Percentiles rank a stretch among this genome's conserved stretches.
These are phyloP conservation scores for Brachionus calyciflorus DNA, from an alignment of 1,140 invertebrate genomes.

Conservation along the genomic window DNA sequence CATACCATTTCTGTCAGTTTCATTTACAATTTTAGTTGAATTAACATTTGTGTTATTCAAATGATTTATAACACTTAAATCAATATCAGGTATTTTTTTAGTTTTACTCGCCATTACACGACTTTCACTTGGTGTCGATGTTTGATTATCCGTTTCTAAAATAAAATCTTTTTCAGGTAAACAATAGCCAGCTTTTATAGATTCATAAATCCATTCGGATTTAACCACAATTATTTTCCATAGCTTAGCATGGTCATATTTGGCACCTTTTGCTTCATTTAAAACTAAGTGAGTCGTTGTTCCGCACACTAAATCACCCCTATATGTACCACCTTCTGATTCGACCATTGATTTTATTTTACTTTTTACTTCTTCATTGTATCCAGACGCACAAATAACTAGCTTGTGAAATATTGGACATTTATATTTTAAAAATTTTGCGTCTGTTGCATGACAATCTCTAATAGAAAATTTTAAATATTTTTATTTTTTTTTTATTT, in stretches of 20 bases:
- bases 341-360: slow-evolving; percentile 71
- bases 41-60: slow-evolving; percentile 28
- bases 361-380: slow-evolving; percentile 68
- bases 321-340: slow-evolving; percentile 61
- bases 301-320: slow-evolving; percentile 62
- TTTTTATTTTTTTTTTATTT: background rate
- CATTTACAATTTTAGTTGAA: slow-evolving; percentile 28
- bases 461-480: slow-evolving; percentile 11
- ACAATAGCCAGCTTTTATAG: slow-evolving; percentile 70
- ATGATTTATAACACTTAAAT: slow-evolving; percentile 28
- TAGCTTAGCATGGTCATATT: slow-evolving; percentile 73
- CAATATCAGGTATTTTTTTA: slow-evolving; percentile 26
- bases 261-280: slow-evolving; percentile 67
- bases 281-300: slow-evolving; percentile 64
- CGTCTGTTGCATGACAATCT: slow-evolving; percentile 66
- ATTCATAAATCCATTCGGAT: slow-evolving; percentile 75
- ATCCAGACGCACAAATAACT: slow-evolving; percentile 73
- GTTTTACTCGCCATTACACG: background rate
- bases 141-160: slow-evolving; percentile 56
- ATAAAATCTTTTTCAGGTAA: slow-evolving; percentile 69
- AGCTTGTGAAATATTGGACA: slow-evolving; percentile 78
- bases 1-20: background rate
- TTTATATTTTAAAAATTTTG: slow-evolving; percentile 67
- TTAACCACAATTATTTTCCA: slow-evolving; percentile 72
- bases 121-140: slow-evolving; percentile 5